Base-by-base conservation (phyloP, 1,140 invertebrate genomes). In the Drosophila parvula region DNA sequence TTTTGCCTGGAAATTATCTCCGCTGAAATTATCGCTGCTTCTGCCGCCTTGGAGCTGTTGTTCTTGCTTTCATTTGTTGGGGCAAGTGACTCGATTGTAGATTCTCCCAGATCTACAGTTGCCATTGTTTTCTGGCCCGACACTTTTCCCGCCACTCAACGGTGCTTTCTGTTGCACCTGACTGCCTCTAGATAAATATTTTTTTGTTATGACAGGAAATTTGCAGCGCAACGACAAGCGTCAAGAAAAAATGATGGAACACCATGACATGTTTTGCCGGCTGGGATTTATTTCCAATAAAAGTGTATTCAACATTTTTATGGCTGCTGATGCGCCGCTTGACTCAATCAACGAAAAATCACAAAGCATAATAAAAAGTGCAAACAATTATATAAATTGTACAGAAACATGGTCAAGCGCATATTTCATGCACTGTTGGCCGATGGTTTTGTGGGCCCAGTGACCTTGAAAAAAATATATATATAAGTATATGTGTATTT, bases 341-440 rank as follows among this genome's bases (percentile, higher is more conserved):
- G 79, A 59, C 55, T 67, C 75, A 82, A 78, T 79, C 57, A n/a
- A 47, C 58, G 36, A 62, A 32, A 70, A 56, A 50, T 48, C 59
- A 74, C 11, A 22, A 55, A 64, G 50, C 70, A 61, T 74, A 62
- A 50, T 51, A 59, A 64, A 76, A 74, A 64, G 36, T 57, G 45
- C 70, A 57, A 76, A 76, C 43, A 75, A 59, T 70, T 64, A 79
- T 77, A 78, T 48, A 75, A 62, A 67, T 70, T 61, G 67, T 69
- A 50, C 36, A 55, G 73, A 67, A 55, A 80, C 83, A 82, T 82
- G 83, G 79, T 88, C 77, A 88, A 80, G 68, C 60, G 65, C 57
- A 70, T 74, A 88, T 88, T 83, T 83, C 84, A 83, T 83, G 79
- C 79, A 65, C 51, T 78, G 79, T 58, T 82, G 82, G 65, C 78